phyloP scores from a whole-genome alignment of 2,797 vertebrate species.

The Ciconia nigra region DNA sequence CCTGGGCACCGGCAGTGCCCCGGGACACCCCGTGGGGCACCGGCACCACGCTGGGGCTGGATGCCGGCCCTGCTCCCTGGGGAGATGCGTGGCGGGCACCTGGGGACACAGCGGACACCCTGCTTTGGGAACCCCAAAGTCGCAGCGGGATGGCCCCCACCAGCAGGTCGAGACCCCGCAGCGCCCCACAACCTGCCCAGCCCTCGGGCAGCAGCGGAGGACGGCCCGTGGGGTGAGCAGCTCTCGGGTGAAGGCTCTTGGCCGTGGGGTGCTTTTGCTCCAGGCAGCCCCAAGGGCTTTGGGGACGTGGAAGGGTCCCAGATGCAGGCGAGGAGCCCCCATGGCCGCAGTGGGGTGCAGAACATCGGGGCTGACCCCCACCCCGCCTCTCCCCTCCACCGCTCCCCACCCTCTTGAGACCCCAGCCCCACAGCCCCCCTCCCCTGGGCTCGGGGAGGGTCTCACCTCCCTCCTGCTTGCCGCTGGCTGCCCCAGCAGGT shows the following conservation, averaged over 20 bases:
- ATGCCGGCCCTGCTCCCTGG: neutral
- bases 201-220: neutral
- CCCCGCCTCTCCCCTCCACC: neutral
- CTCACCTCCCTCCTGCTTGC: neutral
- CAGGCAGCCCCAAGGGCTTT: neutral
- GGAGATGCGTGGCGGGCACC: too few relatives aligned
- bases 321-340: rapidly evolving
- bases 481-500: neutral
- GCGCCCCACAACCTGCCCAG: neutral
- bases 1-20: too few relatives aligned
- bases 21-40: rapidly evolving
- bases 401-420: neutral
- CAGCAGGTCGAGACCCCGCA: neutral
- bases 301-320: neutral
- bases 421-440: neutral
- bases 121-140: rapidly evolving
- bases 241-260: neutral
- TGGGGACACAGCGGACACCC: neutral
- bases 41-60: neutral
- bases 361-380: neutral
- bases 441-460: neutral
- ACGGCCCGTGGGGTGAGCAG: neutral
- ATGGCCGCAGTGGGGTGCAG: rapidly evolving
- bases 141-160: neutral
- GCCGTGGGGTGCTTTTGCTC: neutral